Conservation (phyloP, 2,888 invertebrate species). For the Cantharis rustica region DNA sequence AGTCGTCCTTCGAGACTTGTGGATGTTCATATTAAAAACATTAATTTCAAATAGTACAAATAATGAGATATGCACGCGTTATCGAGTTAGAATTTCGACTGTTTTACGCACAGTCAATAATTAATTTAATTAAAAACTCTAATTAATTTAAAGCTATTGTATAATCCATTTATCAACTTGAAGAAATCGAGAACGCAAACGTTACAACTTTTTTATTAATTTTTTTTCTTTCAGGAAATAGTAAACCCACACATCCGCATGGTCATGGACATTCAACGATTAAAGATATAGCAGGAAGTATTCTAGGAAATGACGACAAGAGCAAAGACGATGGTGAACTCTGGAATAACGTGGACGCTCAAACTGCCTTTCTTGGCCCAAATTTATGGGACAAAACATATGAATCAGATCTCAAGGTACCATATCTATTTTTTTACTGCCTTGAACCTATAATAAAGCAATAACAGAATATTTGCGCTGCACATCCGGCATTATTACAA, state of each 20-base stretch:
- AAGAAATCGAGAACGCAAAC: background rate
- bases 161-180: background rate
- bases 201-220: background rate
- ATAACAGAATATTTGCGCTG: background rate
- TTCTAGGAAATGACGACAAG: conserved; percentile 68
- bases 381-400: conserved; percentile 96
- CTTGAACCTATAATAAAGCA: background rate
- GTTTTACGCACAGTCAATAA: background rate
- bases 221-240: conserved; percentile 52
- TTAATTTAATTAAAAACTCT: too few species aligned
- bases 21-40: background rate
- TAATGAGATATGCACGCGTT: background rate
- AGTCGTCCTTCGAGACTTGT: background rate
- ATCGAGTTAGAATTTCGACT: background rate
- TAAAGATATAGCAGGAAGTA: conserved; percentile 55
- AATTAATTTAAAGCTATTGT: background rate
- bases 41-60: background rate
- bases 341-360: conserved; percentile 86
- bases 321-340: conserved; percentile 85
- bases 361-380: conserved; percentile 94
- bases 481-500: background rate
- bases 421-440: background rate
- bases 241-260: conserved; percentile 56
- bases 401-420: conserved; percentile 95
- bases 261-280: conserved; percentile 55